Conservation (phyloP, 2,888 invertebrate species). For the Poecilobothrus nobilitatus region DNA sequence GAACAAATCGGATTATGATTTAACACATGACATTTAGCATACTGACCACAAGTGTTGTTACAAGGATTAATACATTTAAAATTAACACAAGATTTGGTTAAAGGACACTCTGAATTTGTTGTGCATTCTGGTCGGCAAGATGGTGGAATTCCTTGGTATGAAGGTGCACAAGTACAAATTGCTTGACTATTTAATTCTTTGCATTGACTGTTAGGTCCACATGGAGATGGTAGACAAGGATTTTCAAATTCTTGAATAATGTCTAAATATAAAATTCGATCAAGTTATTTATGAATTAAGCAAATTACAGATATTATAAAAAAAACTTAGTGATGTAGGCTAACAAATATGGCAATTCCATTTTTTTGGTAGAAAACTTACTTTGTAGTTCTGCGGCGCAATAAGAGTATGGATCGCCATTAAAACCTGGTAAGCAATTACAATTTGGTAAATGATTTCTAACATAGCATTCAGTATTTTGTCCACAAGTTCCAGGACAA, state of each 20-base stretch:
- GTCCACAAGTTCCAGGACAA: constrained; percentile 69
- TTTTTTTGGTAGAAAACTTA: constrained; percentile 35
- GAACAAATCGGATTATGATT: constrained; percentile 66
- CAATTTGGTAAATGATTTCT: constrained; percentile 63
- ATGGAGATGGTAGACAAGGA: constrained; percentile 55
- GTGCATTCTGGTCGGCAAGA: constrained; percentile 72
- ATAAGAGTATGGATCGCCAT: constrained; percentile 65
- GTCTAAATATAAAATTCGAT: too few species aligned
- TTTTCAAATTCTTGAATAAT: constrained; percentile 42
- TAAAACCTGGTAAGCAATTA: constrained; percentile 59
- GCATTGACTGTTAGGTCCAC: constrained; percentile 59
- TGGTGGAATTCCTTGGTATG: constrained; percentile 57
- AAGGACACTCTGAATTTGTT: constrained; percentile 56
- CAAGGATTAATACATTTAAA: constrained; percentile 64
- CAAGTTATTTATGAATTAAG: too few species aligned
- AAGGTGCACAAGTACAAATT: constrained; percentile 53
- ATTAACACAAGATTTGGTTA: constrained; percentile 55
- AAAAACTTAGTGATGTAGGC: too few species aligned
- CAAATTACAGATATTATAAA: constrained; percentile 9
- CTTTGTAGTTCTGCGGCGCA: constrained; percentile 48
- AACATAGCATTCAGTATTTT: constrained; percentile 64
- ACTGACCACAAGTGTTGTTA: constrained; percentile 62
- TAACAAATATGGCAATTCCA: too few species aligned
- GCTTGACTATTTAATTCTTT: constrained; percentile 47
- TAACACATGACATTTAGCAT: constrained; percentile 49